Conservation (phyloP, 2,888 invertebrate genomes). For the Allolobophora icterica region DNA sequence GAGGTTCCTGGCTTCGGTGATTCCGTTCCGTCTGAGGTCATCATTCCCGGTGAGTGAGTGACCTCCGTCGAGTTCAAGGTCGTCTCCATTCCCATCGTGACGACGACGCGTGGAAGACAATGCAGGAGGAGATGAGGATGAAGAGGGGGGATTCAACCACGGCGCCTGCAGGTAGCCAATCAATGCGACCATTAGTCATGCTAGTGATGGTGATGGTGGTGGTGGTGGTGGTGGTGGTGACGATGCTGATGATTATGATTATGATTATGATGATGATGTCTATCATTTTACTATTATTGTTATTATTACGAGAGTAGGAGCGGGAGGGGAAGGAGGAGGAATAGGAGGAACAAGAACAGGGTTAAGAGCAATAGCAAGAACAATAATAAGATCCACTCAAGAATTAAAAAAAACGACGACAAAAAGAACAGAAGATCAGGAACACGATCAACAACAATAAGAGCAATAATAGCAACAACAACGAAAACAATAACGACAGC, state of each 20-base stretch:
- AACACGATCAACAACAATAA: background rate
- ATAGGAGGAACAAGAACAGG: background rate
- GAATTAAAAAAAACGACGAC: background rate
- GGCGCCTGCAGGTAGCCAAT: background rate
- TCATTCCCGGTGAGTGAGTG: background rate
- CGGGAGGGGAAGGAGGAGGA: no score
- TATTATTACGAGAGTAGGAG: no score
- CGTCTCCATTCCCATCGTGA: background rate
- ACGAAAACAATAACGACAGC: no score
- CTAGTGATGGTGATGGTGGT: background rate
- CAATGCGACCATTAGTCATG: background rate
- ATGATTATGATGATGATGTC: no score
- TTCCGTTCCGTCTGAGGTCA: background rate
- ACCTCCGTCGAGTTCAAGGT: background rate
- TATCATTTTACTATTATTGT: no score
- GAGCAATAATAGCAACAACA: no score
- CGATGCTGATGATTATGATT: no score
- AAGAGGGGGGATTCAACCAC: background rate
- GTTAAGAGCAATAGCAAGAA: background rate
- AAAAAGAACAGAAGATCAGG: background rate
- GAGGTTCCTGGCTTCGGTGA: background rate
- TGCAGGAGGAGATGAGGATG: slow-evolving; percentile 12
- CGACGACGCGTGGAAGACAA: background rate
- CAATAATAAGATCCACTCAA: background rate
- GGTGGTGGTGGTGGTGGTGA: no score